A percentile compares a stretch with the other conserved stretches of the same genome.
Conservation (phyloP, 2,888 invertebrate genomes). For the Anodontia alba region DNA sequence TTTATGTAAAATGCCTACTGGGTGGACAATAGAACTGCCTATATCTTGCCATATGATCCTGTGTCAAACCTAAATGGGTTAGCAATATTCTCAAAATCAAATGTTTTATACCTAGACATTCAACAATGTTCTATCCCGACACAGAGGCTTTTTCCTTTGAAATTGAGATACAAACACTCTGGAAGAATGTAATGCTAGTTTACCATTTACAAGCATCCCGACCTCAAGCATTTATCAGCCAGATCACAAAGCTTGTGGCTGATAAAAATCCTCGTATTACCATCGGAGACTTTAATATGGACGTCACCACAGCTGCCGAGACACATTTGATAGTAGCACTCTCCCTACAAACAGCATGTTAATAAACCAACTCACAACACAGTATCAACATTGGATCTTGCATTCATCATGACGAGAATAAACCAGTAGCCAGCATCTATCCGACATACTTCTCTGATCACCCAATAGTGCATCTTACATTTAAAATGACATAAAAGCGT, state of each 20-base stretch:
- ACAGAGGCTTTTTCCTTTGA: no score
- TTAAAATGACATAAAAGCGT: no score
- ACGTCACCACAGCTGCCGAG: neutral
- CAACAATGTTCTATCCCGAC: no score
- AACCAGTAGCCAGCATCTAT: slow-evolving; percentile 5
- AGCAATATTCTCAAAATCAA: no score
- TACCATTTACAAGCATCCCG: slow-evolving; percentile 24
- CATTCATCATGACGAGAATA: neutral
- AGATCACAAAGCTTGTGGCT: neutral
- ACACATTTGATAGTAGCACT: neutral
- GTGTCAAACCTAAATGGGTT: no score
- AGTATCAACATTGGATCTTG: slow-evolving; percentile 18
- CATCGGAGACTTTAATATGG: slow-evolving; percentile 19
- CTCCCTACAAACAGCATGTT: neutral
- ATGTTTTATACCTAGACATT: no score
- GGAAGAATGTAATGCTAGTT: neutral
- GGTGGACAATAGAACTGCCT: no score
- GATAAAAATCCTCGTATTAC: slow-evolving; percentile 1
- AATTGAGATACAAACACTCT: no score
- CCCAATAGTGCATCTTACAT: no score
- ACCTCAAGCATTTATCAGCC: slow-evolving; percentile 12
- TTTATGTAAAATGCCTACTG: no score
- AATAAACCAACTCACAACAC: slow-evolving; percentile 9
- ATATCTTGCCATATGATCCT: no score
- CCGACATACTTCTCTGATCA: slow-evolving; percentile 33